A percentile compares a stretch with the other conserved stretches of the same genome.
Evolutionary conservation across 92 coral and sea anemone species (phyloP).

Genomic region (Phenganax stokvisi): DNA sequence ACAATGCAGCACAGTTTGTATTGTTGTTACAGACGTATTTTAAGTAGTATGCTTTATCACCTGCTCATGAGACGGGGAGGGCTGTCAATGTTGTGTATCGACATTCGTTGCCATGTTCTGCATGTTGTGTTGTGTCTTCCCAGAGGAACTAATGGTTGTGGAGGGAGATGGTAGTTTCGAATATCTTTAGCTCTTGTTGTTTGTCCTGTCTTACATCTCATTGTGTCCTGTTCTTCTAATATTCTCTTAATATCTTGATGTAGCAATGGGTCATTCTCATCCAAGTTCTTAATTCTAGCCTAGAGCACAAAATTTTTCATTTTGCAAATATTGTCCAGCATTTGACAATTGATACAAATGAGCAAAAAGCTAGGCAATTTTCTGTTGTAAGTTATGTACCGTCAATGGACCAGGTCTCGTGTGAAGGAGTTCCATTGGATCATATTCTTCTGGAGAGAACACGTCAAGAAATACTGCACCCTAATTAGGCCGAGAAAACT

Average conservation of each 20-base stretch:
- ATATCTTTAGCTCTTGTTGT: slow-evolving; percentile 57
- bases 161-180: slow-evolving; percentile 64
- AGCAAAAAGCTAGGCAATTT: background rate
- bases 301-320: background rate
- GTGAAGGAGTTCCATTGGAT: slow-evolving; percentile 74
- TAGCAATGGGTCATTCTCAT: slow-evolving; percentile 64
- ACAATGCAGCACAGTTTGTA: too few relatives aligned
- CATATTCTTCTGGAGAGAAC: slow-evolving; percentile 88
- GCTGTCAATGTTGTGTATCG: slow-evolving; percentile 84
- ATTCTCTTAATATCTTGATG: slow-evolving; percentile 69
- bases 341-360: background rate
- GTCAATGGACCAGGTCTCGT: slow-evolving; percentile 92
- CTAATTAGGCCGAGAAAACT: slow-evolving; percentile 37
- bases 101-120: slow-evolving; percentile 93
- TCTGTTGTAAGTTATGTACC: slow-evolving; percentile 42
- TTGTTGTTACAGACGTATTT: too few relatives aligned
- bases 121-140: slow-evolving; percentile 86
- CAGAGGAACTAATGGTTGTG: slow-evolving; percentile 82
- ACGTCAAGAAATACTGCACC: slow-evolving; percentile 97
- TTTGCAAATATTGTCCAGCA: background rate
- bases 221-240: slow-evolving; percentile 68
- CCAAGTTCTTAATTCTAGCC: slow-evolving; percentile 26
- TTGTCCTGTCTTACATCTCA: slow-evolving; percentile 74
- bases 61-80: slow-evolving; percentile 78
- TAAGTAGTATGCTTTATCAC: slow-evolving; percentile 40